Evolutionary conservation across 2,888 invertebrate species (phyloP), one percentile per base, ranked within the genome.

Genomic region (Pseudeuparius sepicola): DNA sequence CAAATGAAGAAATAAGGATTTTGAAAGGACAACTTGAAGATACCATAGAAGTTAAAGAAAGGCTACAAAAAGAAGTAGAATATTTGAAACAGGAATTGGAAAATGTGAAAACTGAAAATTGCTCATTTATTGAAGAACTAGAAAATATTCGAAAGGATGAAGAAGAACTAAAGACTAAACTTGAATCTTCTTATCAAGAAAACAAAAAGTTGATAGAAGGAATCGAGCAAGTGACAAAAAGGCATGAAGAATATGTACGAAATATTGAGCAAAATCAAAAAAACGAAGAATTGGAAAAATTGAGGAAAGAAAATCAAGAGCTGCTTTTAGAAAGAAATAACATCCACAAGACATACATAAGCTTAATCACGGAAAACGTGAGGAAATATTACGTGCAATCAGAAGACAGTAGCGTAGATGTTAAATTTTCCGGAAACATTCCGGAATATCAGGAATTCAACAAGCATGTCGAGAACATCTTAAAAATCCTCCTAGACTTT

Each of bases 401-500:
- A 3, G 29, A 11, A 25, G 11, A 26, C 13, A 14, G 45, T 15
- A 45, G 46, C 24, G 45, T 44, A 18, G 40, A 42, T 2, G 39
- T 43, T 10, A 46, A 48, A 10, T 38, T 45, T 14, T 23, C 45
- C 11, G 45, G 43, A 6, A 45, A 50, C 36, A n/a, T n/a, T n/a
- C 39, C 45, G n/a, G 41, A 47, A 64, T 40, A 50, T 11, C 36
- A 33, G 6, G 53, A 57, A 43, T 57, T 57, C 36, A 47, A 42
- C 24, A 47, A 53, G 38, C 68, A 71, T 59, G 53, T 72, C 31
- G 70, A 72, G 57, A 63, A 61, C 42, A 60, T 64, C 3, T 68
- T 75, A 37, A 73, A 70, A 54, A 61, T 70, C 11, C 52, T 77
- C 0, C 61, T 66, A 40, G 70, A 73, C 10, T 71, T 70, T 39